These are phyloP conservation scores for Hyaena hyaena DNA, from an alignment of 2,113 vertebrate genomes.

Conservation along the genomic window DNA sequence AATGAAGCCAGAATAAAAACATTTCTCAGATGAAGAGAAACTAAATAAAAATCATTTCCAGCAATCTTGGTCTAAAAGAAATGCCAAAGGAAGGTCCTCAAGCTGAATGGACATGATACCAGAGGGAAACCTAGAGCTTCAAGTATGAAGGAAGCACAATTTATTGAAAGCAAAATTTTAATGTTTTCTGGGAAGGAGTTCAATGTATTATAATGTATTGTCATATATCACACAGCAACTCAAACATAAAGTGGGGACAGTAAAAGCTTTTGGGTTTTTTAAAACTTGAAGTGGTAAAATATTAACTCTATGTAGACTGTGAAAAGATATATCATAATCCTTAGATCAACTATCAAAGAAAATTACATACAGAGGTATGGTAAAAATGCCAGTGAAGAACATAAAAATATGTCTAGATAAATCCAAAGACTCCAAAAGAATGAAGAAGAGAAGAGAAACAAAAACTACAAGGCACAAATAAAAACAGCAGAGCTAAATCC, in stretches of 20 bases:
- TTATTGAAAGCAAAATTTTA: conserved; percentile 5
- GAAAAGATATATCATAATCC: neutral
- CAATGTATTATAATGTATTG: neutral
- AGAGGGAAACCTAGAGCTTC: neutral
- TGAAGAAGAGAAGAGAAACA: neutral
- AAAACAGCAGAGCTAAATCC: neutral
- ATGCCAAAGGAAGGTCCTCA: conserved; percentile 12
- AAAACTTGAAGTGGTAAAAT: neutral
- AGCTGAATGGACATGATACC: neutral
- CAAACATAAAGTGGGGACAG: neutral
- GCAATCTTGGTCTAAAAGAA: neutral
- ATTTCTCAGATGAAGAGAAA: neutral
- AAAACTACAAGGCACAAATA: neutral
- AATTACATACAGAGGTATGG: neutral
- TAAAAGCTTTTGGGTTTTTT: neutral
- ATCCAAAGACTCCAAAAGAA: neutral
- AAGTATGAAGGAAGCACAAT: neutral
- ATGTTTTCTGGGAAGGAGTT: neutral
- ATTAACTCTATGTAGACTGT: neutral
- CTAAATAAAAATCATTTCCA: neutral
- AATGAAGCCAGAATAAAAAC: neutral
- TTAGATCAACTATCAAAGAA: neutral
- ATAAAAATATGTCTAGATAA: neutral
- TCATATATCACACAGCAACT: neutral
- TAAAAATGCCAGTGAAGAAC: neutral